Base-by-base conservation (phyloP, 2,113 vertebrate species). In the Megatriorchis doriae region DNA sequence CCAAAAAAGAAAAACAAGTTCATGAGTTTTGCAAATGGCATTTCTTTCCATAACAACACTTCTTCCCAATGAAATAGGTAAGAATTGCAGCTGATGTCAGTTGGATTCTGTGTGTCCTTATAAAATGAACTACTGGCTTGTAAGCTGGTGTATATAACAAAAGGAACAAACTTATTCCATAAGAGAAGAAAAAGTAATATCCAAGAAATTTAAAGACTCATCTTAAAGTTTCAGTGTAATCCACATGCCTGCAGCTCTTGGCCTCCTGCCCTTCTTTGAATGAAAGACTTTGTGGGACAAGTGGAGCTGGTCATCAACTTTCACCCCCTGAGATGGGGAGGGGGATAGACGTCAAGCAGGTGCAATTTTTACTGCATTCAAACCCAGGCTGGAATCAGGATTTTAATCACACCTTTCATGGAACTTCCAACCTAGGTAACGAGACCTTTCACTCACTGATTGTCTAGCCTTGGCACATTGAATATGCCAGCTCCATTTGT, bases 401-500 rank as follows among this genome's bases (percentile, higher is more conserved):
- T 72, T 67, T 90, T 52, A 67, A 56, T 59, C 32, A 3, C 40
- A 18, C 40, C 31, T 52, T 72, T 5, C 36, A 11, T 17, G 34
- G 61, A 59, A 52, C 43, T 82, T 42, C 52, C 52, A 78, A 0
- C 17, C 34, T 29, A 2, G 29, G 31, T 16, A 40, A 20, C 1
- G 7, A 42, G 38, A 13, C 14, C 31, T 55, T 55, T 80, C 53
- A 38, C 36, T 38, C 1, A 0, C 25, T 61, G 73, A 8, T 29
- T 52, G 22, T 21, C 13, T 18, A 3, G 11, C n/a, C 27, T 43
- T 20, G 43, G 32, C 2, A 0, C 43, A 2, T 0, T 10, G 86
- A 67, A 34, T 9, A 7, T 38, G 34, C 36, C 70, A 45, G 48
- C 34, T 53, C 43, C 9, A 0, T 26, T 36, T 38, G 38, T 25